A percentile compares a stretch with the other conserved stretches of the same genome.
These are phyloP conservation scores for Percopsis transmontana DNA, from an alignment of 2,113 vertebrate species.

Conservation along the genomic window DNA sequence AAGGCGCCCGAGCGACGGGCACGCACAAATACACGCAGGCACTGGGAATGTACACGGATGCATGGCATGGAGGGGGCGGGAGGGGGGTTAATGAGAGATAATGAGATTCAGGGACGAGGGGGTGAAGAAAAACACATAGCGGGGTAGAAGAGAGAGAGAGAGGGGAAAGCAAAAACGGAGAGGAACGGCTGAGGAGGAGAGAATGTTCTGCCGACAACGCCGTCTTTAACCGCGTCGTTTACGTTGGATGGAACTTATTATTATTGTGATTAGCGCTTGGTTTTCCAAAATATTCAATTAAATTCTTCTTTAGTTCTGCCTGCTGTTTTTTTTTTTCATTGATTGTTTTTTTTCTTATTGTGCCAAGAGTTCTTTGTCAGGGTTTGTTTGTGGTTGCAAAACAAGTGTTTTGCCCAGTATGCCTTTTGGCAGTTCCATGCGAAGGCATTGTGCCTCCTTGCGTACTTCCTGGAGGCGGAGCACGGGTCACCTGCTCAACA, in stretches of 20 bases:
- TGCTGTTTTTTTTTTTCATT: not conserved
- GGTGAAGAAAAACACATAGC: slow-evolving; percentile 1
- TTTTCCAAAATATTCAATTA: not conserved
- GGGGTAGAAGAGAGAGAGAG: slow-evolving; percentile 9
- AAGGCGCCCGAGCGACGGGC: not conserved
- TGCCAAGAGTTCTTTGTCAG: not conserved
- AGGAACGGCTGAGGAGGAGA: slow-evolving; percentile 11
- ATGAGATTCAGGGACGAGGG: not conserved
- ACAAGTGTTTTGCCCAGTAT: slow-evolving; percentile 35
- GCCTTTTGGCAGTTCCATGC: slow-evolving; percentile 47
- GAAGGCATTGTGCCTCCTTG: slow-evolving; percentile 44
- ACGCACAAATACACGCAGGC: slow-evolving; percentile 1
- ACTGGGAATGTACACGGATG: slow-evolving; percentile 11
- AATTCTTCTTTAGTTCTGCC: not conserved
- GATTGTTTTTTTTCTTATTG: not conserved
- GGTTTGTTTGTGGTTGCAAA: not conserved
- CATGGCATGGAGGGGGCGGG: slow-evolving; percentile 12
- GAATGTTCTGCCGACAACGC: not conserved
- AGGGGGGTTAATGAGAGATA: slow-evolving; percentile 9
- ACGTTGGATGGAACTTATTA: not conserved
- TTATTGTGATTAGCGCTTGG: not conserved
- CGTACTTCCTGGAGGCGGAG: slow-evolving; percentile 66
- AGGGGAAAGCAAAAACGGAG: not conserved
- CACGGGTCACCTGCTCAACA: slow-evolving; percentile 57
- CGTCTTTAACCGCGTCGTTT: no score